Evolutionary conservation across 2,888 invertebrate genomes (phyloP).

Genomic region (Cyclophora punctaria): DNA sequence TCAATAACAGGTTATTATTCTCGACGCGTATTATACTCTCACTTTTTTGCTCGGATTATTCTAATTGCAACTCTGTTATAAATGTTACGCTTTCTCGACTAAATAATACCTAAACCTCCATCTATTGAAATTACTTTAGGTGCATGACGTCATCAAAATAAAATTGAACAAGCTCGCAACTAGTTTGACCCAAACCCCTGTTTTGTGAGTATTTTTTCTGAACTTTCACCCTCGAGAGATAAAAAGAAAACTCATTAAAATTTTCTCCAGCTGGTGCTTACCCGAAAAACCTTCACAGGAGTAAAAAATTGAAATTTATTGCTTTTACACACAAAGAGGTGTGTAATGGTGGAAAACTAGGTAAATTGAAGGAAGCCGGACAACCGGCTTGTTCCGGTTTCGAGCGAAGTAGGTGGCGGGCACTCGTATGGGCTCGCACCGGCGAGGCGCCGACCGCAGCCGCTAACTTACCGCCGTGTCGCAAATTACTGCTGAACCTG

Average conservation of each 20-base stretch:
- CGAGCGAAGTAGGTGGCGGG: conserved; percentile 39
- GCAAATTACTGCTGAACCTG: conserved; percentile 12
- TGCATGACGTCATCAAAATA: no score
- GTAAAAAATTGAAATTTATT: conserved; percentile 3
- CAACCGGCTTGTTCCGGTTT: conserved; percentile 64
- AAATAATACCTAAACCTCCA: no score
- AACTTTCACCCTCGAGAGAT: background rate
- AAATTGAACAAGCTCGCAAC: no score
- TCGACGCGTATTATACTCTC: background rate
- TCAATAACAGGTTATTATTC: conserved; percentile 19
- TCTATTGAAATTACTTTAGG: no score
- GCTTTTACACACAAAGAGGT: conserved; percentile 2
- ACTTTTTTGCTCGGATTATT: no score
- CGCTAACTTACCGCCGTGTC: conserved; percentile 12
- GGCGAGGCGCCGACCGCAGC: conserved; percentile 43
- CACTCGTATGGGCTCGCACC: conserved; percentile 53
- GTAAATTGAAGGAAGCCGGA: conserved; percentile 62
- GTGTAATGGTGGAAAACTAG: conserved; percentile 39
- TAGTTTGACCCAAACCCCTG: no score
- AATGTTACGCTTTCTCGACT: no score
- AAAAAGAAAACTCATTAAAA: background rate
- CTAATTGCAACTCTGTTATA: no score
- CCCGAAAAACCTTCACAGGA: background rate
- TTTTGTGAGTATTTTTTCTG: background rate
- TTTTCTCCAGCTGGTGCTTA: background rate